Percentiles rank a stretch among this genome's conserved stretches.
Evolutionary conservation across 23 tunicate species (phyloP).

Genomic region (Styela clava): DNA sequence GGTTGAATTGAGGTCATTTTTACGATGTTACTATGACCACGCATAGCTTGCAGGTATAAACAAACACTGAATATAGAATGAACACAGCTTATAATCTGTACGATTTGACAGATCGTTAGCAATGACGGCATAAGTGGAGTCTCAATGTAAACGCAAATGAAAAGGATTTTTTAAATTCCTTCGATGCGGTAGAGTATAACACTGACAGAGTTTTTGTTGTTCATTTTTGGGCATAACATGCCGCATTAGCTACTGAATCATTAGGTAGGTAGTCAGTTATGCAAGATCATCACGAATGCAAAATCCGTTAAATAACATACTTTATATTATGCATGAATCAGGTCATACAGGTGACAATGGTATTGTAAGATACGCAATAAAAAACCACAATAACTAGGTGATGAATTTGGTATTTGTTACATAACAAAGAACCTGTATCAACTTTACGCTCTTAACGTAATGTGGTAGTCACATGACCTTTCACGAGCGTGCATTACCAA

Average conservation of each 20-base stretch:
- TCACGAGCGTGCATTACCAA: not conserved
- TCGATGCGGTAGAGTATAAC: not conserved
- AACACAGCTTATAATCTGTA: too few relatives aligned
- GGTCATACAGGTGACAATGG: too few relatives aligned
- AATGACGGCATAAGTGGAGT: too few relatives aligned
- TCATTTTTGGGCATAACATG: not conserved
- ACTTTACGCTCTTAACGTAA: not conserved
- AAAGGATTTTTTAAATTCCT: not conserved
- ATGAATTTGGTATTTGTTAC: not conserved
- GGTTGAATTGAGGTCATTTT: not conserved
- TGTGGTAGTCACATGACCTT: not conserved
- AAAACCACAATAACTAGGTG: too few relatives aligned
- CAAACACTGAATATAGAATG: not conserved
- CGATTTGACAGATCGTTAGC: too few relatives aligned
- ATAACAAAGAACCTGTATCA: not conserved
- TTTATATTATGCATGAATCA: too few relatives aligned
- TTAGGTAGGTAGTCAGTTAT: too few relatives aligned
- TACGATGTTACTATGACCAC: not conserved
- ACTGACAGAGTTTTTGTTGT: not conserved
- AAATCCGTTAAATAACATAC: too few relatives aligned
- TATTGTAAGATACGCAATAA: too few relatives aligned
- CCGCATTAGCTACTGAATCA: too few relatives aligned
- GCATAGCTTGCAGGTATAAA: not conserved
- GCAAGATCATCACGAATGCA: too few relatives aligned
- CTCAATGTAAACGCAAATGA: too few relatives aligned